A percentile compares a stretch with the other conserved stretches of the same genome.
Conservation (phyloP, 1,140 invertebrate genomes). For the Diorhabda carinulata region DNA sequence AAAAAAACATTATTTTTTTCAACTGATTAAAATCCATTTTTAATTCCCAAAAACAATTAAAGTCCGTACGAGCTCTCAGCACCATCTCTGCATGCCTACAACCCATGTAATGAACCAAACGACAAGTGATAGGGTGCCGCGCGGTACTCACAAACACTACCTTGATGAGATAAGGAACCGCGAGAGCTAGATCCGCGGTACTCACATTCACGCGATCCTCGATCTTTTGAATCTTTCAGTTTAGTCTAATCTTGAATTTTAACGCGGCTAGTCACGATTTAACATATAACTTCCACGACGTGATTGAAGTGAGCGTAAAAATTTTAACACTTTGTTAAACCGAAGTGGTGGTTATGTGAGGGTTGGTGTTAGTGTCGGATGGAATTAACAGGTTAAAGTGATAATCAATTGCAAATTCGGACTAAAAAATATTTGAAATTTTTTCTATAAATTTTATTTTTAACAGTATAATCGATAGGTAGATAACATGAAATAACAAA, state of each 20-base stretch:
- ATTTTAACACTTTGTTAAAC: background rate
- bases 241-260: constrained; percentile 3
- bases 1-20: no score
- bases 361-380: background rate
- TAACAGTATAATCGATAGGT: no score
- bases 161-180: constrained; percentile 1
- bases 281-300: background rate
- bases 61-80: no score
- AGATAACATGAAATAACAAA: no score
- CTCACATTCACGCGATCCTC: constrained; percentile 1
- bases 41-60: no score
- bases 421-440: no score
- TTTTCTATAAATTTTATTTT: no score
- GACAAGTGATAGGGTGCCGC: background rate
- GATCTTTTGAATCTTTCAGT: background rate
- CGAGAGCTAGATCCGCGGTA: background rate
- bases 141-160: background rate
- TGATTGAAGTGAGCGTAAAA: background rate
- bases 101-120: background rate
- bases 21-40: no score
- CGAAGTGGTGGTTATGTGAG: background rate
- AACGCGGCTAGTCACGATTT: background rate
- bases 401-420: background rate
- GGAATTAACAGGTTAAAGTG: background rate
- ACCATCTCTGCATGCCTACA: no score